Base-by-base conservation (phyloP, 2,888 invertebrate species). In the Glyphotaelius pellucidus region DNA sequence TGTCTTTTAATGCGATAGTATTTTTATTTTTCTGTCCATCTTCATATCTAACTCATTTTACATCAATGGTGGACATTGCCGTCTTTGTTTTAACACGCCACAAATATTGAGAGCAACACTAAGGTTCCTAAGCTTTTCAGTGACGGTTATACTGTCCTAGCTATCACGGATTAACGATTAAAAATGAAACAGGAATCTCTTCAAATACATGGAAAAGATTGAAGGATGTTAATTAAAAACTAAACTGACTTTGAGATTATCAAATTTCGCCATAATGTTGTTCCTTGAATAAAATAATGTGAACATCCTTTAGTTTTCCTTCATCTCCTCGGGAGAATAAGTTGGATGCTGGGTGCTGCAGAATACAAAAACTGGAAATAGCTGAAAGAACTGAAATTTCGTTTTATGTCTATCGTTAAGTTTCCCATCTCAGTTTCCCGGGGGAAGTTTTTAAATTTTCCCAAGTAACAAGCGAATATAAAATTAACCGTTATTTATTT, bases 401-500 rank as follows among this genome's bases (percentile, higher is more conserved):
- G 35, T 86, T 86, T 86, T 86, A 86, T 86, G 35, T 86, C n/a
- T 30, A 42, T 42, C 38, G 35, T 42, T 42, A 86, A 86, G 86
- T 86, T 86, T 86, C 47, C 25, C 86, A 30, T 86, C 86, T 86
- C 42, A 32, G 86, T 86, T 86, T 86, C 86, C 42, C 9, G 9
- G 42, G n/a, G 47, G 86, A 86, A 42, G 42, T 42, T 86, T n/a
- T 42, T 12, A 47, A 30, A 42, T 42, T 30, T 86, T 86, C 47
- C n/a, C 86, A 86, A 47, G 47, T 86, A 86, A 86, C 42, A 86
- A 86, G 42, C 86, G 42, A 86, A 47, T 86, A 42, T 86, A 42
- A 86, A 86, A 86, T 86, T 83, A 83, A 83, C 35, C 19, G 38
- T 83, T 83, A 83, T 83, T 83, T 83, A 83, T 35, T 35, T 83